A percentile compares a stretch with the other conserved stretches of the same genome.
Evolutionary conservation across 1,140 invertebrate genomes (phyloP).

Genomic region (Bicyclus anynana): DNA sequence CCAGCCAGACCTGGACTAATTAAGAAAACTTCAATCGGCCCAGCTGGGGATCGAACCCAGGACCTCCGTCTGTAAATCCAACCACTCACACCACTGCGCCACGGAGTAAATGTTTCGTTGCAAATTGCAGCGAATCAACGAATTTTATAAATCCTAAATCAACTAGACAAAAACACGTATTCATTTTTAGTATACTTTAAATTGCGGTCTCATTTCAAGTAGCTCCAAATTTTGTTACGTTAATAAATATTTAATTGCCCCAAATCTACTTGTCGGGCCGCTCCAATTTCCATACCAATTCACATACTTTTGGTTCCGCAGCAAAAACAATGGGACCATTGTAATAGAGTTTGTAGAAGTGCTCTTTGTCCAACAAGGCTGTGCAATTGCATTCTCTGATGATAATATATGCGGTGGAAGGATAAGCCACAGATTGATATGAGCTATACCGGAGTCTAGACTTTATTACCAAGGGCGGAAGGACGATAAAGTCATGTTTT

Average conservation of each 20-base stretch:
- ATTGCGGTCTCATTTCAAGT: neutral
- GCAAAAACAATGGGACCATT: slow-evolving; percentile 22
- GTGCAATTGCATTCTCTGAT: slow-evolving; percentile 23
- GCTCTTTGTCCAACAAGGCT: slow-evolving; percentile 17
- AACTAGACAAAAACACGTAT: neutral
- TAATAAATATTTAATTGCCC: neutral
- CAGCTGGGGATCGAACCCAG: no score
- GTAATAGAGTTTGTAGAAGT: slow-evolving; percentile 16
- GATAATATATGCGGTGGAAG: slow-evolving; percentile 21
- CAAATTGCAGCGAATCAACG: no score
- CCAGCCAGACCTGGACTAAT: no score
- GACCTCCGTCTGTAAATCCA: no score
- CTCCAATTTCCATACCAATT: neutral
- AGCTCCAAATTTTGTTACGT: neutral
- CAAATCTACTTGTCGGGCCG: neutral
- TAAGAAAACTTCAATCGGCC: no score
- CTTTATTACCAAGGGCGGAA: neutral
- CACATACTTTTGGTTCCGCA: neutral
- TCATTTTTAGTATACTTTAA: neutral
- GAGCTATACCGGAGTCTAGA: neutral
- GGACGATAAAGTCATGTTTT: slow-evolving; percentile 1
- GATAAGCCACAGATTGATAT: slow-evolving; percentile 11
- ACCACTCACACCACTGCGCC: no score
- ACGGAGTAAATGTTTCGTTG: no score
- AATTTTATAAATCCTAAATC: neutral